Evolutionary conservation across 2,888 invertebrate species (phyloP).

Genomic region (Polymixis flavicincta): DNA sequence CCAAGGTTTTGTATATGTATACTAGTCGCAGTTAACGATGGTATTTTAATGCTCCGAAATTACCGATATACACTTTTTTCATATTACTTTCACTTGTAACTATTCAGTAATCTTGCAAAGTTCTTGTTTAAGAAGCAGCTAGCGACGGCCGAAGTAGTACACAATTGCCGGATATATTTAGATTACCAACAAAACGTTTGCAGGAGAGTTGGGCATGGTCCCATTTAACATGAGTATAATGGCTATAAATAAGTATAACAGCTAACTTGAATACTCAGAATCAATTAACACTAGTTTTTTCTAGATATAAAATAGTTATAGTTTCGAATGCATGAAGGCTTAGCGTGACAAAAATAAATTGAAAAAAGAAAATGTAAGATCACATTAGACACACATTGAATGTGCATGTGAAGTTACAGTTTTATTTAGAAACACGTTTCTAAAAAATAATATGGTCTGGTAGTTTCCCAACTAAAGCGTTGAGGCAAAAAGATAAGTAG

Average conservation of each 20-base stretch:
- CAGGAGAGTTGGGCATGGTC: conserved; percentile 58
- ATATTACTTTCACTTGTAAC: conserved; percentile 34
- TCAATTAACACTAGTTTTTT: conserved; percentile 27
- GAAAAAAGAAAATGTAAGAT: conserved; percentile 46
- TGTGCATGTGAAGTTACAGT: conserved; percentile 40
- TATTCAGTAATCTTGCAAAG: conserved; percentile 8
- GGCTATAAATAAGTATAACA: conserved; percentile 39
- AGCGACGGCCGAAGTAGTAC: conserved; percentile 46
- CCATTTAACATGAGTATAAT: conserved; percentile 36
- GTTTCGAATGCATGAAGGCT: conserved; percentile 36
- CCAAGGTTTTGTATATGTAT: conserved; percentile 70
- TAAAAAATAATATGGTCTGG: conserved; percentile 9
- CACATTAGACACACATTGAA: conserved; percentile 46
- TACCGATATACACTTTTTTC: too few species aligned
- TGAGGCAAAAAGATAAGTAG: conserved; percentile 21
- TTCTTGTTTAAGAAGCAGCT: conserved; percentile 23
- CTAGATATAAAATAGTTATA: conserved; percentile 48
- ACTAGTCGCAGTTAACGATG: conserved; percentile 57
- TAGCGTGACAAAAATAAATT: conserved; percentile 50
- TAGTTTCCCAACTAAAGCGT: conserved; percentile 36
- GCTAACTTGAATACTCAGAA: conserved; percentile 33
- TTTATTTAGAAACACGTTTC: conserved; percentile 27
- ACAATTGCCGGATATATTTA: conserved; percentile 70
- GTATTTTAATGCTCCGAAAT: too few species aligned
- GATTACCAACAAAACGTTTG: conserved; percentile 69